Percentiles rank a stretch among this genome's conserved stretches.
phyloP scores from a whole-genome alignment of 2,113 vertebrate species.

The Panthera uncia region DNA sequence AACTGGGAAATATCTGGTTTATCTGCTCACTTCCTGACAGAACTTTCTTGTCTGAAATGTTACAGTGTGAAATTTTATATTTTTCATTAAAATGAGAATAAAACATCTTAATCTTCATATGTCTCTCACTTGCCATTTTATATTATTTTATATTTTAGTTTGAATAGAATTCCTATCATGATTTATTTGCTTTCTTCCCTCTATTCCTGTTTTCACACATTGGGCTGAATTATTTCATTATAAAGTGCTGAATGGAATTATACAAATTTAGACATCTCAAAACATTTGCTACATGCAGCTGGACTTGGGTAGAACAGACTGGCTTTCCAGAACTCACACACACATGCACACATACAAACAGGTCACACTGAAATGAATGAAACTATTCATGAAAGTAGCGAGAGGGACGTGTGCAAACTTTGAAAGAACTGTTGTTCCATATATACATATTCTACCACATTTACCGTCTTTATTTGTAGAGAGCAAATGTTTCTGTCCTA shows the following conservation, averaged over 20 bases:
- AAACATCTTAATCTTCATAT: background rate
- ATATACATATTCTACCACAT: slow-evolving; percentile 74
- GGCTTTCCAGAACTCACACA: slow-evolving; percentile 78
- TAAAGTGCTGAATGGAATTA: slow-evolving; percentile 71
- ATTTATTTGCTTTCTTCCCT: background rate
- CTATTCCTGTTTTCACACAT: slow-evolving; percentile 66
- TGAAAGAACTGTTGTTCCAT: slow-evolving; percentile 79
- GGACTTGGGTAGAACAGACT: slow-evolving; percentile 56
- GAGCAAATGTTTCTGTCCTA: slow-evolving; percentile 68
- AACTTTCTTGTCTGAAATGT: background rate
- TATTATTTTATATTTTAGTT: slow-evolving; percentile 56
- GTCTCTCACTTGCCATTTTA: background rate
- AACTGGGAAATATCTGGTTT: background rate
- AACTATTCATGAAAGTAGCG: slow-evolving; percentile 81
- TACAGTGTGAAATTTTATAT: background rate
- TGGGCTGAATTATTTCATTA: slow-evolving; percentile 68
- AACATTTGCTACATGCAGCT: slow-evolving; percentile 82
- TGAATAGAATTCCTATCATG: slow-evolving; percentile 30
- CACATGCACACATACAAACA: slow-evolving; percentile 67
- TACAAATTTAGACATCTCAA: slow-evolving; percentile 76
- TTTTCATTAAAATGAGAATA: slow-evolving; percentile 9
- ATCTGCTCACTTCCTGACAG: background rate
- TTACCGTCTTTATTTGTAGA: slow-evolving; percentile 73
- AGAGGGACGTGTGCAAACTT: slow-evolving; percentile 57
- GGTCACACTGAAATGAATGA: slow-evolving; percentile 83